Evolutionary conservation across 2,888 invertebrate species (phyloP), one percentile per base, ranked within the genome.

Genomic region (Bembecia ichneumoniformis): DNA sequence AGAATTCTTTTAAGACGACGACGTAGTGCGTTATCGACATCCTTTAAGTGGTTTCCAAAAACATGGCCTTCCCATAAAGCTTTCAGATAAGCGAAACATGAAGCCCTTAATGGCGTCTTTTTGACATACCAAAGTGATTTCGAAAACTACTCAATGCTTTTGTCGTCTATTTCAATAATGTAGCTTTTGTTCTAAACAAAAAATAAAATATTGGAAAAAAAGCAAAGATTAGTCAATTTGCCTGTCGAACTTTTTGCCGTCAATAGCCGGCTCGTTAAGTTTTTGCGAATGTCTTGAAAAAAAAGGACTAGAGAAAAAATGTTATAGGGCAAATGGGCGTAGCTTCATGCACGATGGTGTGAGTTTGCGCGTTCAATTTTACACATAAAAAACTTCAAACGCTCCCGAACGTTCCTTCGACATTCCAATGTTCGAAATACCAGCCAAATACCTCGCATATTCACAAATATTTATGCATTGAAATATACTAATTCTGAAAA

Each of bases 41-140:
- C 68, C 67, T 72, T 69, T 73, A 77, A 82, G 81, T 81, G 75
- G 74, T 60, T 28, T 60, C 63, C 62, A 65, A 62, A 62, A 63
- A 68, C 64, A 70, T 63, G 75, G 76, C 68, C 68, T 79, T 75
- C 68, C 75, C 77, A 80, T 81, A 81, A 77, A 74, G 66, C 64
- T 64, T 52, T 62, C 69, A n/a, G 83, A 82, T 82, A 84, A 81
- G 71, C 71, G 66, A 71, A 44, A 20, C 45, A 17, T 45, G 45
- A 45, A n/a, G 45, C 16, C 15, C 15, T 45, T 15, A 11, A 15
- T 15, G 45, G 16, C 45, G 20, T 14, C 14, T 40, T 40, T 40
- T 40, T 40, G 10, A 44, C 15, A 44, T 44, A 15, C 44, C 44
- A 17, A 40, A 40, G 44, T 44, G 13, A 0, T 35, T 40, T 40